Evolutionary conservation across 1,140 invertebrate genomes (phyloP).

Genomic region (Cyphomyrmex costatus): DNA sequence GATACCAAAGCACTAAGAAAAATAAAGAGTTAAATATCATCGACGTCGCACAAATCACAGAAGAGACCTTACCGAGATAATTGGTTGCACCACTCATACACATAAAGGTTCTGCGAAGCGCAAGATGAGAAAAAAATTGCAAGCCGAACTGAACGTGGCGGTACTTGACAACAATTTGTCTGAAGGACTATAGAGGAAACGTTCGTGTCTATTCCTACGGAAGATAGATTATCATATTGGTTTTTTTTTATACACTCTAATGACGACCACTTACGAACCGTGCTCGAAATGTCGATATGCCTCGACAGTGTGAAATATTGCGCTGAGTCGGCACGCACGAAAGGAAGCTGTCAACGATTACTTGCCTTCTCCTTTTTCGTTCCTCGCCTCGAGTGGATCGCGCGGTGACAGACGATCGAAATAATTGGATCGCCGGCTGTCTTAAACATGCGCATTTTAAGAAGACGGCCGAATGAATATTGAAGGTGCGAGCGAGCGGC

Average conservation of each 20-base stretch:
- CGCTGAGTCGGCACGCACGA: conserved; percentile 38
- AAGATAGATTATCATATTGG: conserved; percentile 69
- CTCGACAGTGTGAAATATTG: conserved; percentile 67
- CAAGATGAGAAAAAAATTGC: conserved; percentile 30
- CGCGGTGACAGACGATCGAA: conserved; percentile 40
- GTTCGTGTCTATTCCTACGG: neutral
- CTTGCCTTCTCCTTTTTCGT: conserved; percentile 31
- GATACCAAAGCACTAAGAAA: neutral
- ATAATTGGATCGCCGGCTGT: conserved; percentile 64
- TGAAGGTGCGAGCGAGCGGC: conserved; percentile 16
- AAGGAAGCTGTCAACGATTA: conserved; percentile 59
- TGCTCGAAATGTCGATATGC: conserved; percentile 67
- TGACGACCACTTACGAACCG: conserved; percentile 69
- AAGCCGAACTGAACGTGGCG: neutral
- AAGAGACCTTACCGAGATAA: conserved; percentile 5
- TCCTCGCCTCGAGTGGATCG: conserved; percentile 3
- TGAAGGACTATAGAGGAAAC: conserved; percentile 63
- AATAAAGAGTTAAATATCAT: neutral
- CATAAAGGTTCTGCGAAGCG: neutral
- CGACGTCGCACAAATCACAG: conserved; percentile 31
- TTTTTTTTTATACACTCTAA: conserved; percentile 72
- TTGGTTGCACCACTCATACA: conserved; percentile 3
- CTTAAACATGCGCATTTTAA: conserved; percentile 64
- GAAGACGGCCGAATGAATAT: conserved; percentile 56
- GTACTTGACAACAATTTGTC: conserved; percentile 74